phyloP scores from a whole-genome alignment of 2,888 invertebrate species.

The Ectropis crepuscularia region DNA sequence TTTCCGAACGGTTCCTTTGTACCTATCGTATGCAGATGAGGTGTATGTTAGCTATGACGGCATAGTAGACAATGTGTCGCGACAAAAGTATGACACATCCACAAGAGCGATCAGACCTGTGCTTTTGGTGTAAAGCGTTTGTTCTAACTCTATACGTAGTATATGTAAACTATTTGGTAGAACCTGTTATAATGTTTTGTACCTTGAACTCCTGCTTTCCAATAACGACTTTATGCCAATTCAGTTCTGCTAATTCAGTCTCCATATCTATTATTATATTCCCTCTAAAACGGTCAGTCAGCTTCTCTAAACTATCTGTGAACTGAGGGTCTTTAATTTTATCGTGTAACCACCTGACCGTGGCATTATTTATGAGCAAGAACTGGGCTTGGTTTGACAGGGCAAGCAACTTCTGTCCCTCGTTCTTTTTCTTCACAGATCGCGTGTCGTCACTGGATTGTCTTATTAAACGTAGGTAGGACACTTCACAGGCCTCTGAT shows the following conservation, averaged over 20 bases:
- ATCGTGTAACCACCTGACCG: slow-evolving; percentile 88
- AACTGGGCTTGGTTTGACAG: slow-evolving; percentile 94
- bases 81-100: no score
- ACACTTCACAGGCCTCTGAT: slow-evolving; percentile 87
- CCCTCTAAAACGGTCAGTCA: slow-evolving; percentile 93
- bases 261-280: slow-evolving; percentile 93
- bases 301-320: slow-evolving; percentile 81
- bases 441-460: slow-evolving; percentile 79
- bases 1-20: no score
- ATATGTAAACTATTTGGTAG: no score
- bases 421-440: slow-evolving; percentile 61
- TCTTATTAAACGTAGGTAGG: slow-evolving; percentile 88
- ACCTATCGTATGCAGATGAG: no score
- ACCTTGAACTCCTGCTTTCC: slow-evolving; percentile 88
- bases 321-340: slow-evolving; percentile 83
- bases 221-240: slow-evolving; percentile 87
- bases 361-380: slow-evolving; percentile 91
- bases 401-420: slow-evolving; percentile 73
- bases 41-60: no score
- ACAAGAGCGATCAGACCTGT: no score
- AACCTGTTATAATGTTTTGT: slow-evolving; percentile 29
- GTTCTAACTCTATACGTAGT: no score
- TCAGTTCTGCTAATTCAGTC: slow-evolving; percentile 90
- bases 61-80: no score
- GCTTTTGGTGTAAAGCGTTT: no score